Base-by-base conservation (phyloP, 2,113 vertebrate genomes). In the Strigops habroptila region DNA sequence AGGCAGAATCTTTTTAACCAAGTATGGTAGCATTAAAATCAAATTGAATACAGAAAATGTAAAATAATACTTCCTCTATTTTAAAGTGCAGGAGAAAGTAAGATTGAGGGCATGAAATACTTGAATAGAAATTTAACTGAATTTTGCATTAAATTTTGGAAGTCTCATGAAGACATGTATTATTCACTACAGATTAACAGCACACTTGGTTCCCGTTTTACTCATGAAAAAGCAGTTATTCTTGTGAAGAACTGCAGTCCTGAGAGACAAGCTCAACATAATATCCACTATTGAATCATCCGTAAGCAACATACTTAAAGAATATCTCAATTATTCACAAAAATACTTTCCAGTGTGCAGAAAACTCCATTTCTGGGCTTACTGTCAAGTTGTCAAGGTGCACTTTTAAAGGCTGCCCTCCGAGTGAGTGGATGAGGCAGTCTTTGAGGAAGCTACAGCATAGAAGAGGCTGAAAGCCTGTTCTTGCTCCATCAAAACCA, bases 401-500 rank as follows among this genome's bases (percentile, higher is more conserved):
- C 33, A 7, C 14, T 35, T 35, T 12, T 41, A 35, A 41, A 33
- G 24, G 3, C 44, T 35, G 68, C 9, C 43, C 35, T 64, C 14
- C 6, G 23, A 18, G 62, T 9, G 33, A 31, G 62, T 4, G 44
- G 35, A 35, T 15, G 33, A 33, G 27, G 43, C 31, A 41, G 19
- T 7, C 49, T 46, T 69, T 0, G 0, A 28, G 77, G 14, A 46
- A 69, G n/a, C 31, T 17, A 2, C 1, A 1, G 27, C 24, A 21
- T 2, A 35, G 31, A 43, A 27, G 44, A 60, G 39, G 41, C 51
- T 84, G 51, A 64, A 53, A 69, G 31, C 23, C 41, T 63, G 0
- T 14, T 41, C 24, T 24, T 63, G 30, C 43, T 74, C 37, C 71
- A 43, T 46, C 43, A 41, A 51, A 83, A 80, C 33, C 44, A 21